phyloP scores from a whole-genome alignment of 1,140 invertebrate genomes.

The Drosophila athabasca region DNA sequence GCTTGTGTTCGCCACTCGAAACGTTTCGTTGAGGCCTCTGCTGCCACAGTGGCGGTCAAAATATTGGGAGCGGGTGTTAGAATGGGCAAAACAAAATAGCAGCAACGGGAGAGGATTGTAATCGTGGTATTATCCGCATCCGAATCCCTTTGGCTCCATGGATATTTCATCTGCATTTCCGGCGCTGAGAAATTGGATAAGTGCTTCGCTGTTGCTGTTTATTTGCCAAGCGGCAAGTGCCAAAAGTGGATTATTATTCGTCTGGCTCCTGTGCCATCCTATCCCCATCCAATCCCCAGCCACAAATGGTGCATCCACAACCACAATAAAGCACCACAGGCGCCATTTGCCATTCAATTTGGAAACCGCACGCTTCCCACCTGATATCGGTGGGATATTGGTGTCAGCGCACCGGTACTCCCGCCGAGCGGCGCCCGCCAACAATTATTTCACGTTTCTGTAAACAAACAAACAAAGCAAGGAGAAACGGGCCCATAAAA shows the following conservation, averaged over 20 bases:
- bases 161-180: constrained; percentile 64
- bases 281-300: constrained; percentile 1
- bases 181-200: constrained; percentile 26
- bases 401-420: constrained; percentile 7
- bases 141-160: constrained; percentile 10
- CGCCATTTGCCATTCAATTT: constrained; percentile 17
- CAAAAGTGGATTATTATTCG: constrained; percentile 22
- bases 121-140: constrained; percentile 2
- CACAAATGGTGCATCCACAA: background rate
- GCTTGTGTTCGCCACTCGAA: constrained; percentile 21
- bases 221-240: constrained; percentile 41
- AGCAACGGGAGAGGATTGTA: too few species aligned
- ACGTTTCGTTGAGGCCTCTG: constrained; percentile 25
- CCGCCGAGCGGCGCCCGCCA: constrained; percentile 47
- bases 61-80: constrained; percentile 16
- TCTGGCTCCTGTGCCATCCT: background rate
- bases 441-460: constrained; percentile 75
- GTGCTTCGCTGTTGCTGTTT: constrained; percentile 19
- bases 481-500: constrained; percentile 49
- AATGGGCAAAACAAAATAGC: background rate
- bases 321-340: constrained; percentile 26
- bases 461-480: constrained; percentile 57
- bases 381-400: constrained; percentile 18
- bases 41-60: constrained; percentile 41
- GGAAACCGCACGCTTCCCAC: constrained; percentile 23